Conservation (phyloP, 2,113 vertebrate species). For the Procavia capensis region DNA sequence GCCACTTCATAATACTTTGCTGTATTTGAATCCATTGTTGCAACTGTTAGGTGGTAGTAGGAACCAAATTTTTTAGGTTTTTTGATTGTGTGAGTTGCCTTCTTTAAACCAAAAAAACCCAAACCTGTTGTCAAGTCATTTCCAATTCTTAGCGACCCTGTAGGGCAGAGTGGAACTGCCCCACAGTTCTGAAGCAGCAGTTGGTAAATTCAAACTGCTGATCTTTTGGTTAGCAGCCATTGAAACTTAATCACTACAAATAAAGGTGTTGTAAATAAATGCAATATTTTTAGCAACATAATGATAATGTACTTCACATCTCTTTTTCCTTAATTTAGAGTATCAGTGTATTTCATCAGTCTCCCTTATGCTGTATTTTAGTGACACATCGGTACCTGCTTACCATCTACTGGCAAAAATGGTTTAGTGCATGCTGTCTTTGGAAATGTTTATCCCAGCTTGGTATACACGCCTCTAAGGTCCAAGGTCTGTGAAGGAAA, state of each 20-base stretch:
- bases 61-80: background rate
- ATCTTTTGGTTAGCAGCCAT: no score
- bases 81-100: constrained; percentile 17
- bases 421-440: constrained; percentile 1
- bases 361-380: constrained; percentile 43
- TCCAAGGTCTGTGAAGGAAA: no score
- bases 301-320: background rate
- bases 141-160: no score
- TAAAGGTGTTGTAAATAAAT: background rate
- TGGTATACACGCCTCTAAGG: background rate
- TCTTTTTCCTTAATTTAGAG: constrained; percentile 25
- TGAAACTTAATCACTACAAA: no score
- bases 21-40: no score
- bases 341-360: background rate
- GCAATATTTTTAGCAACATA: constrained; percentile 25
- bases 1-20: no score
- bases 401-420: constrained; percentile 51
- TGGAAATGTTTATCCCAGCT: background rate
- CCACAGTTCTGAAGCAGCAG: no score
- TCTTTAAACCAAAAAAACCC: no score
- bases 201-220: no score
- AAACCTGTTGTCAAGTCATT: no score
- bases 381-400: constrained; percentile 17
- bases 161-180: no score
- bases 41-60: background rate